Evolutionary conservation across 1,140 invertebrate species (phyloP), one percentile per base, ranked within the genome.

Genomic region (Pseudomyrmex flavicornis): DNA sequence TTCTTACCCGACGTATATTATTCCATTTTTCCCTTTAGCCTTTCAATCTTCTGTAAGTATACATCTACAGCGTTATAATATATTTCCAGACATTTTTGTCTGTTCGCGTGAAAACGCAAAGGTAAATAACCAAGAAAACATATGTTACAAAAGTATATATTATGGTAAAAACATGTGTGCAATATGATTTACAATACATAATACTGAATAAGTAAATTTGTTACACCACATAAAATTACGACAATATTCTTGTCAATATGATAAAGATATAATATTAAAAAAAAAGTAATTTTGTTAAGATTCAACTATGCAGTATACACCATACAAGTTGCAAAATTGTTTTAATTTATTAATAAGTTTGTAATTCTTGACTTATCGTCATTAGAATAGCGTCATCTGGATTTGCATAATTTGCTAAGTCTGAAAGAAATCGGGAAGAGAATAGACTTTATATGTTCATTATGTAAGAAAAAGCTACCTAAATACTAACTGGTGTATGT

Each of bases 371-470:
- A 89, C 91, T 94, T 89, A 91, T 93, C 17, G 93, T 93, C 95
- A 95, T 95, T 85, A 95, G 93, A 89, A 95, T 95, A 75, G 95
- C 95, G 90, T 96, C 95, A 84, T 94, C 95, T 75, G 95, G 95
- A 90, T 95, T 94, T 87, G 95, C 94, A 90, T 96, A 96, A 91
- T 94, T 95, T 46, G 93, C 92, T 66, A 95, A 88, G 93, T 94
- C 94, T 95, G 91, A 70, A 94, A 94, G 70, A 88, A 59, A 84
- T 26, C 1, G 84, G 20, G 12, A 54, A 56, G 46, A 58, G 50
- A 50, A 56, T 54, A 52, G 35, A 72, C 1, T 69, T 66, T 44
- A 61, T 20, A 46, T 62, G 50, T 77, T 69, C 20, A 12, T 83
- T 44, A 50, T 65, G 52, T 65, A 66, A 54, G 15, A 2, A 50